These are phyloP conservation scores for Didymodactylos carnosus DNA, from an alignment of 2,888 invertebrate species.

Conservation along the genomic window DNA sequence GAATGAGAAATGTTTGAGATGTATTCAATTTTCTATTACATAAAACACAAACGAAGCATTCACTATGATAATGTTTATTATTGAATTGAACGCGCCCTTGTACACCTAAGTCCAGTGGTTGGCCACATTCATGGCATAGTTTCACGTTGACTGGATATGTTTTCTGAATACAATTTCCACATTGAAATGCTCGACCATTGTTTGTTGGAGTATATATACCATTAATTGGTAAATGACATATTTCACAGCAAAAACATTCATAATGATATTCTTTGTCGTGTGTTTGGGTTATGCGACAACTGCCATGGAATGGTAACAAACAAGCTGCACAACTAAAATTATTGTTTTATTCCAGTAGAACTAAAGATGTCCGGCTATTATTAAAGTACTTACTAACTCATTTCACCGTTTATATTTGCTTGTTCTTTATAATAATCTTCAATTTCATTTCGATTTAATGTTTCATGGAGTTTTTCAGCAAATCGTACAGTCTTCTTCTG, in stretches of 20 bases:
- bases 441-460: background rate
- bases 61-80: background rate
- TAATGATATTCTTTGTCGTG: background rate
- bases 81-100: background rate
- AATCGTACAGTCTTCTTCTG: background rate
- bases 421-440: background rate
- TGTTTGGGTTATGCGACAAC: background rate
- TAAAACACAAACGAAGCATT: background rate
- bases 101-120: background rate
- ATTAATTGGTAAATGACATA: background rate
- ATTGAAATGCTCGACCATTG: background rate
- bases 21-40: background rate
- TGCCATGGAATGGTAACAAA: background rate
- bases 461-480: background rate
- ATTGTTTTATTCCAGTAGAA: background rate
- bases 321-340: background rate
- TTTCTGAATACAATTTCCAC: background rate
- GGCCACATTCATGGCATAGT: background rate
- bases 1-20: background rate
- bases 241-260: background rate
- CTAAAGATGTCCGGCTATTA: too few relatives aligned
- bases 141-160: background rate
- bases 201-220: background rate
- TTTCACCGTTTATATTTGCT: background rate
- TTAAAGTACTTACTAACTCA: too few relatives aligned